Evolutionary conservation across 2,888 invertebrate genomes (phyloP), one percentile per base, ranked within the genome.

Genomic region (Tetranychus truncatus): DNA sequence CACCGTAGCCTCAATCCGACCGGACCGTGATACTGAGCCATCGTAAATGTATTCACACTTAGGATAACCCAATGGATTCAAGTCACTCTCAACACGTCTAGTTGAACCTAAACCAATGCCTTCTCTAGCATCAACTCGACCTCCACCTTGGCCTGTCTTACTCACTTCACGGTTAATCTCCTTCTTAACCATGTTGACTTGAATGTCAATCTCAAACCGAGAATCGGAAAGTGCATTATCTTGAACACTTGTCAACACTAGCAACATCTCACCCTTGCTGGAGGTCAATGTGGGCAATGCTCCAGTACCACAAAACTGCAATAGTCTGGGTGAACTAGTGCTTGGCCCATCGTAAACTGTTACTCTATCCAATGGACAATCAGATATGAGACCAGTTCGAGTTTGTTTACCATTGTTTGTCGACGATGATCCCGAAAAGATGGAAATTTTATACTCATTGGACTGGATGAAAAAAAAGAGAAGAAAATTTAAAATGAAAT

Each of bases 311-410:
- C 91, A 91, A 77, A 91, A 85, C 77, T 90, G 87, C 7, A 90
- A 88, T 76, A 91, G 83, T 9, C 89, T 87, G 0, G 90, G 89
- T 83, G 92, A 91, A 80, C 91, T 86, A 18, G 81, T 91, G 81
- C 91, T 90, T 74, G 89, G 88, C 75, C 91, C 91, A 81, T 91
- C 91, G 85, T 89, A 88, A 75, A 91, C 89, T 46, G 90, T 89
- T 79, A 91, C 84, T 82, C 77, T 73, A 71, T 79, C 79, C 15
- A 77, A 76, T 34, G 76, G 74, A 72, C 79, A 79, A 74, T 79
- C 79, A 1, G 78, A 78, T n/a, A 77, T 77, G 1, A 79, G 76
- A 15, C 73, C 73, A 45, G n/a, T 73, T 55, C 45, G 34, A 9
- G 65, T 45, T 46, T 72, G 44, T 24, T 65, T 73, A 15, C 73